Percentiles rank a stretch among this genome's conserved stretches.
Evolutionary conservation across 2,888 invertebrate genomes (phyloP).

Genomic region (Micropterix aruncella): DNA sequence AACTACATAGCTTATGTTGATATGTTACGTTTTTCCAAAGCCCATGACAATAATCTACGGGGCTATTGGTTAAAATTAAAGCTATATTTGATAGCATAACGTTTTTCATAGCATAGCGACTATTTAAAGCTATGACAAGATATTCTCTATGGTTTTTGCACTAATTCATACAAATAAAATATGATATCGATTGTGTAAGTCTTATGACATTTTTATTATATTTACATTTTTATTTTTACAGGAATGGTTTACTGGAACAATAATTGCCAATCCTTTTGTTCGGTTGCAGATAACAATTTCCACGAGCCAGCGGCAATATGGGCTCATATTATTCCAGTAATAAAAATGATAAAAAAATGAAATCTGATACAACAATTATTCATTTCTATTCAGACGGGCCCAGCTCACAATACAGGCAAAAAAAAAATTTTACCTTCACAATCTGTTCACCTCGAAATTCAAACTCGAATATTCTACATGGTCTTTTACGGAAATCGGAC

Average conservation of each 20-base stretch:
- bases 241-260: constrained; percentile 1
- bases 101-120: no score
- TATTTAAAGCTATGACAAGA: no score
- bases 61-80: no score
- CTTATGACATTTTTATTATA: no score
- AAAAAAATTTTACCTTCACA: constrained; percentile 7
- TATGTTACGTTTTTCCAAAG: no score
- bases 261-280: background rate
- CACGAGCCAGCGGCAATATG: constrained; percentile 4
- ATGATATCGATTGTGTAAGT: no score
- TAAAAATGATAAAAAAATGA: background rate
- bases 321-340: constrained; percentile 3
- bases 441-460: constrained; percentile 4
- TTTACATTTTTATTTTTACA: no score
- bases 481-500: constrained; percentile 9
- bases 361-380: constrained; percentile 1
- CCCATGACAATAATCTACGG: no score
- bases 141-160: no score
- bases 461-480: constrained; percentile 5
- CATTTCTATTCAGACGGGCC: constrained; percentile 2
- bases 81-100: no score
- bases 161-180: no score
- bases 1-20: no score
- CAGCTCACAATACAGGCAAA: constrained; percentile 5
- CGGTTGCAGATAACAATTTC: background rate